phyloP scores from a whole-genome alignment of 2,888 invertebrate species.

The Macaria notata region DNA sequence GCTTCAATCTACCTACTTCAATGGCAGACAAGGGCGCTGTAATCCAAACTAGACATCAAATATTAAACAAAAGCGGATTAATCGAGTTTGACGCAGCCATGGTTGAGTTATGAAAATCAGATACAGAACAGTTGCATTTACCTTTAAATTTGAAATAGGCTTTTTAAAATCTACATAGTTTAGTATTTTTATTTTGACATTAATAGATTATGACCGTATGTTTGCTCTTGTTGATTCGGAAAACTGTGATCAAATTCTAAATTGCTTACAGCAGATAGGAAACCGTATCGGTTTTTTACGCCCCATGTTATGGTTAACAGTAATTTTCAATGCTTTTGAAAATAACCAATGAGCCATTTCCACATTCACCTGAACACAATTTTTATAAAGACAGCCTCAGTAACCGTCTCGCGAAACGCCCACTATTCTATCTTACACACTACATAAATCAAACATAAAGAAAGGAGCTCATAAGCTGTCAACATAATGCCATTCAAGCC shows the following conservation, averaged over 20 bases:
- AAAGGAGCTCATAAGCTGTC: conserved; percentile 80
- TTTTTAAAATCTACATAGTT: too few species aligned
- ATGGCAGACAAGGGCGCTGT: conserved; percentile 38
- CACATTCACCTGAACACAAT: conserved; percentile 37
- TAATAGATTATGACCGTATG: too few species aligned
- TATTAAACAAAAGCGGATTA: conserved; percentile 25
- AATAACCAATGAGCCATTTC: too few species aligned
- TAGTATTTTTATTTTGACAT: too few species aligned
- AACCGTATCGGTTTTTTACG: too few species aligned
- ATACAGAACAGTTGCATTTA: background rate
- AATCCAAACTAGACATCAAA: conserved; percentile 29
- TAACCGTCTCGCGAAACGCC: background rate
- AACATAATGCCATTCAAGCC: conserved; percentile 77
- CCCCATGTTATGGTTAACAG: too few species aligned
- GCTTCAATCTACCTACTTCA: conserved; percentile 7
- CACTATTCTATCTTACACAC: conserved; percentile 63
- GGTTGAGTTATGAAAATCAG: conserved; percentile 12
- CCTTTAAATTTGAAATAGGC: too few species aligned
- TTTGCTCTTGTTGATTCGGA: too few species aligned
- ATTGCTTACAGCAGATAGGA: too few species aligned
- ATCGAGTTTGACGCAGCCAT: conserved; percentile 16
- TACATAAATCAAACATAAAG: conserved; percentile 79
- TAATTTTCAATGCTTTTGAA: too few species aligned
- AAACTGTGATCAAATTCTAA: too few species aligned
- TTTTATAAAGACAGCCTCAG: conserved; percentile 48